These are phyloP conservation scores for Byasa hedistus DNA, from an alignment of 2,888 invertebrate species.

Conservation along the genomic window DNA sequence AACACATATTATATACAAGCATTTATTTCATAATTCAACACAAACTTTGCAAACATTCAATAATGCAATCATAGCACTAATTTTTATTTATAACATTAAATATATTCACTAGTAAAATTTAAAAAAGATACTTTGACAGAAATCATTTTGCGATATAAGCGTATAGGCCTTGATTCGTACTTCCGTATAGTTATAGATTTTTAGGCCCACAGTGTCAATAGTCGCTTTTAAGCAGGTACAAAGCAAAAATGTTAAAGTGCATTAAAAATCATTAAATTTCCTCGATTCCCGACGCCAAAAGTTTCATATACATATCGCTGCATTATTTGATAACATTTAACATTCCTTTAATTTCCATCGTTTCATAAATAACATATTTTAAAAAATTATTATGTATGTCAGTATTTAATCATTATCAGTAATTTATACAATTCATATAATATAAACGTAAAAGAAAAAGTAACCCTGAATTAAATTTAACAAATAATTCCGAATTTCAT, in stretches of 20 bases:
- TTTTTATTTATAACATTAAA: slow-evolving; percentile 62
- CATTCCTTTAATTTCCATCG: neutral
- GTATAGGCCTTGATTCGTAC: slow-evolving; percentile 49
- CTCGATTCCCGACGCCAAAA: slow-evolving; percentile 14
- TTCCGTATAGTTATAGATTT: slow-evolving; percentile 38
- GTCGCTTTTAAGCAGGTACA: slow-evolving; percentile 49
- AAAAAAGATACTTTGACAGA: slow-evolving; percentile 46
- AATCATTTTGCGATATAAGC: slow-evolving; percentile 47
- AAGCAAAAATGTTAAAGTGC: slow-evolving; percentile 40
- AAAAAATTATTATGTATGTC: neutral
- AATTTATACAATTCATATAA: neutral
- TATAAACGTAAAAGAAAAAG: neutral
- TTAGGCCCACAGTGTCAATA: slow-evolving; percentile 47
- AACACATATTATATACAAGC: slow-evolving; percentile 69
- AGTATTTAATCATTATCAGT: neutral
- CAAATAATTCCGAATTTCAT: neutral
- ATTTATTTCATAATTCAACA: slow-evolving; percentile 78
- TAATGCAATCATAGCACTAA: slow-evolving; percentile 77
- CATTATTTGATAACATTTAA: neutral
- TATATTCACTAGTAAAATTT: slow-evolving; percentile 63
- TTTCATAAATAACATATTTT: neutral
- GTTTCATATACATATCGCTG: neutral
- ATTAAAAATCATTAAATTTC: slow-evolving; percentile 11
- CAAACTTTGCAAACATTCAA: slow-evolving; percentile 77
- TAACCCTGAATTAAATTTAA: neutral